Base-by-base conservation (phyloP, 2,113 vertebrate genomes). In the Ibidorhyncha struthersii region DNA sequence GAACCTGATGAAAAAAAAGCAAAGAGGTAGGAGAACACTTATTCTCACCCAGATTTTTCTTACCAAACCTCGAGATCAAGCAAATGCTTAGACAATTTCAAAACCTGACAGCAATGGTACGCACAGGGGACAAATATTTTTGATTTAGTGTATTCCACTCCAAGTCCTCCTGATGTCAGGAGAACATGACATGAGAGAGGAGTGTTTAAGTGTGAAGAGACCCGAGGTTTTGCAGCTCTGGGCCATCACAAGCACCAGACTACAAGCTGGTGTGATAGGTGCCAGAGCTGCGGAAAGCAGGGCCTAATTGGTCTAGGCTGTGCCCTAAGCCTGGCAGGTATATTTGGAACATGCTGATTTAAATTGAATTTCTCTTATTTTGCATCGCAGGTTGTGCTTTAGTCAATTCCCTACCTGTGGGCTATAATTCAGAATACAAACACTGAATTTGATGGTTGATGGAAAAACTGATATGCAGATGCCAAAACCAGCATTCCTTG, bases 341-440 rank as follows among this genome's bases (percentile, higher is more conserved):
- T 62, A 14, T 70, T 71, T 16, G 20, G 50, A 73, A 86, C 74
- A 50, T 12, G 71, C 41, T 43, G 12, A 47, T 62, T 93, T 78
- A 71, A 84, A 79, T 47, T 55, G 52, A 76, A 74, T 91, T 92
- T 38, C 59, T 82, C 62, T 76, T 76, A 82, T 72, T 89, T 87
- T 72, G 30, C 70, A 90, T 82, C 3, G 5, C 43, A 77, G 70
- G 78, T 77, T 13, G 4, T 41, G 36, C 43, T 85, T 61, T 79
- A 80, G 70, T 94, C 70, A 76, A 25, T 52, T 82, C 29, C 32
- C 14, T 69, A 67, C 47, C 78, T 84, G 13, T 50, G 38, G 45
- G 53, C 53, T 86, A 4, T 47, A 89, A 83, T 81, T 91, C 69
- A 52, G 40, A 72, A 74, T 17, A 66, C 9, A 63, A 95, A 74